Evolutionary conservation across 2,797 vertebrate species (phyloP).

Genomic region (Xerus rutilus): DNA sequence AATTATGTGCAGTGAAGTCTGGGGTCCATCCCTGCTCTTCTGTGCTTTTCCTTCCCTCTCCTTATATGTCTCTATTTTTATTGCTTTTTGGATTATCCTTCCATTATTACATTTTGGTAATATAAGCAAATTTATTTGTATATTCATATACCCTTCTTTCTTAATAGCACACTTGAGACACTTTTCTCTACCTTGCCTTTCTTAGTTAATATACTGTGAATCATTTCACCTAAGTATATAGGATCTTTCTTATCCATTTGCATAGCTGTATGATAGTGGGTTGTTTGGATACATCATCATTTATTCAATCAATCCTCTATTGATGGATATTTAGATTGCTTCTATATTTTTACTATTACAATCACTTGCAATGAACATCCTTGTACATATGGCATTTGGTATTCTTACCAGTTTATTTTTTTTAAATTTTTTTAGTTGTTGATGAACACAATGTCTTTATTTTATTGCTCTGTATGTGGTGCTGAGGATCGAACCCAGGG

Average conservation of each 20-base stretch:
- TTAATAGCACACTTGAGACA: not conserved
- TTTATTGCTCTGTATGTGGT: too few relatives aligned
- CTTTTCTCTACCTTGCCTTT: not conserved
- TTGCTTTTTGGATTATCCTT: not conserved
- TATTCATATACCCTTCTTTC: not conserved
- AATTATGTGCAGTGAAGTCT: not conserved
- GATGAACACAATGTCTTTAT: too few relatives aligned
- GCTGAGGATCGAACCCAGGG: too few relatives aligned
- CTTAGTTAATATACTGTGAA: not conserved
- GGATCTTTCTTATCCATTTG: not conserved
- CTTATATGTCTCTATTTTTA: not conserved
- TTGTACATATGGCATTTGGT: not conserved
- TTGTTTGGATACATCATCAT: too few relatives aligned
- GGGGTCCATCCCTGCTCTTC: not conserved
- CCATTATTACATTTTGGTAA: not conserved
- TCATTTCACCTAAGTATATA: not conserved
- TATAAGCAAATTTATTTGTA: conserved; percentile 9
- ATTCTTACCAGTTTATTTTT: not conserved
- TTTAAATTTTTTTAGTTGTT: too few relatives aligned
- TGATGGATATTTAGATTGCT: not conserved
- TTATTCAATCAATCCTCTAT: not conserved
- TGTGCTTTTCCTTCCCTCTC: not conserved
- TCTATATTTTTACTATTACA: not conserved
- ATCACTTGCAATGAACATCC: not conserved
- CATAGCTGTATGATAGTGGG: not conserved